Evolutionary conservation across 2,113 vertebrate species (phyloP).

Genomic region (Triplophysa tibetana): DNA sequence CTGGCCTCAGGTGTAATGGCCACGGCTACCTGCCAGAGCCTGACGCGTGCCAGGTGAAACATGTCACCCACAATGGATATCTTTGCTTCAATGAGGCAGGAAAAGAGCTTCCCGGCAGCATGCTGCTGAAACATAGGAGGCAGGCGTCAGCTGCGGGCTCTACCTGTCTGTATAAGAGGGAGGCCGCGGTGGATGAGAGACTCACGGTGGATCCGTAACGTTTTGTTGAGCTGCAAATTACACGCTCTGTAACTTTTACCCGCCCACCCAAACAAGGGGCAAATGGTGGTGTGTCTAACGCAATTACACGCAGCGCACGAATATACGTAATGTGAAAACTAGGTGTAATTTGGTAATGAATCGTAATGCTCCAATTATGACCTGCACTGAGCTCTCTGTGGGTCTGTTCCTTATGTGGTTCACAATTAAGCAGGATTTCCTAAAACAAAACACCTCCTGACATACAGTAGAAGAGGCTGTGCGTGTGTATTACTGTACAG

Average conservation of each 20-base stretch:
- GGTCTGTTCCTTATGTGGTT: conserved; percentile 28
- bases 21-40: conserved; percentile 67
- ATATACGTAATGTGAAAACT: background rate
- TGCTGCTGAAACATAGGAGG: conserved; percentile 47
- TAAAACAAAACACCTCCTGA: conserved; percentile 13
- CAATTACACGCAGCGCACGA: background rate
- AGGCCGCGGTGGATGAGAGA: conserved; percentile 11
- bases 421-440: conserved; percentile 24
- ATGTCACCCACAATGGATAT: conserved; percentile 69
- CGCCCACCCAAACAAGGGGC: conserved; percentile 15
- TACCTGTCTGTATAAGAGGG: conserved; percentile 63
- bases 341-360: conserved; percentile 35
- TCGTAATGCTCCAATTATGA: conserved; percentile 32
- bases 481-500: too few relatives aligned
- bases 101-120: conserved; percentile 54
- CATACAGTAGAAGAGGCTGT: background rate
- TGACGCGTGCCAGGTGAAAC: conserved; percentile 76
- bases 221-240: conserved; percentile 32
- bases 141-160: conserved; percentile 65
- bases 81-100: conserved; percentile 75
- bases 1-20: conserved; percentile 78
- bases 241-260: conserved; percentile 31
- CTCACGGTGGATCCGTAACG: conserved; percentile 12
- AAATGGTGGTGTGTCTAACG: conserved; percentile 8
- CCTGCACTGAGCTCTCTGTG: conserved; percentile 25